A percentile compares a stretch with the other conserved stretches of the same genome.
Conservation (phyloP, 2,888 invertebrate genomes). For the Pyrocoelia pectoralis region DNA sequence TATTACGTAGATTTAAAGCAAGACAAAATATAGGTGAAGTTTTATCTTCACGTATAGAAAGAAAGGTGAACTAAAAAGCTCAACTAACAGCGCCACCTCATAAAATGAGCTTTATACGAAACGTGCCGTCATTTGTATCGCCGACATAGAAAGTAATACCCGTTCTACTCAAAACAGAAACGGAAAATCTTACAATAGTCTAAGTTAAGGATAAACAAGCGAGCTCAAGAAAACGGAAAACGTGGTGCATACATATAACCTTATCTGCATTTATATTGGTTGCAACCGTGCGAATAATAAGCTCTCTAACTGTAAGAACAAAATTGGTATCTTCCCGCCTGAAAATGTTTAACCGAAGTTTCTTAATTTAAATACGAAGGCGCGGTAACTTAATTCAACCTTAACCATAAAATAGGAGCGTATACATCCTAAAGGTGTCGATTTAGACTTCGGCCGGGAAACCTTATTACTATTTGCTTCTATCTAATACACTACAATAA, state of each 20-base stretch:
- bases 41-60: not conserved
- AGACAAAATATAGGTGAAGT: not conserved
- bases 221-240: conserved; percentile 35
- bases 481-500: not conserved
- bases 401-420: not conserved
- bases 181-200: conserved; percentile 22
- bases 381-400: conserved; percentile 12
- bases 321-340: conserved; percentile 28
- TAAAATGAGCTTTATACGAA: conserved; percentile 42
- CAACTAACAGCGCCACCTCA: conserved; percentile 40
- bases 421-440: conserved; percentile 1
- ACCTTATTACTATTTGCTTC: not conserved
- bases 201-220: conserved; percentile 29
- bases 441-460: not conserved
- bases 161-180: conserved; percentile 20
- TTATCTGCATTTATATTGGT: conserved; percentile 42
- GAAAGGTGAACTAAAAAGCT: conserved; percentile 24
- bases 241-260: conserved; percentile 39
- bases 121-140: conserved; percentile 43
- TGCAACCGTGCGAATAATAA: conserved; percentile 36
- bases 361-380: conserved; percentile 22
- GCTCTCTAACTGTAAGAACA: conserved; percentile 31
- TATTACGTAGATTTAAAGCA: not conserved
- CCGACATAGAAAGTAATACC: conserved; percentile 20
- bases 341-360: conserved; percentile 19